Base-by-base conservation (phyloP, 2,888 invertebrate genomes). In the Phragmatobia fuliginosa region DNA sequence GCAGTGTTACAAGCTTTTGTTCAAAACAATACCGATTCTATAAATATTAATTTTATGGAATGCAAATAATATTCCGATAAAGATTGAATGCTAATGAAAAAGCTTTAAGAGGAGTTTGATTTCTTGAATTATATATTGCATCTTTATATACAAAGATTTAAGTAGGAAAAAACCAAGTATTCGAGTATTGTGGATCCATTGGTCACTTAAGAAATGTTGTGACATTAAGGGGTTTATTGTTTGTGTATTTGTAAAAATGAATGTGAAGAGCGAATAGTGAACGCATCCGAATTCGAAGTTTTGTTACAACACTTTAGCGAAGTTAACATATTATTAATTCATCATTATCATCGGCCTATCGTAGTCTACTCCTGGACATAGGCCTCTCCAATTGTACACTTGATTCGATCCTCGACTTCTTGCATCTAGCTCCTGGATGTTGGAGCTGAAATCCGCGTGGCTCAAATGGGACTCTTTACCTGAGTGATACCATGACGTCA, bases 21-120 rank as follows among this genome's bases (percentile, higher is more conserved):
- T 41, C 31, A 61, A 56, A 69, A 66, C 61, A 61, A 65, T 62
- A 66, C 61, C 14, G 61, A 21, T 61, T 69, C 52, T 64, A 56
- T 56, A 41, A 56, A 41, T 65, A 69, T 61, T n/a, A 49, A 68
- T 64, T 68, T 64, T 60, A 52, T 18, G 38, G 31, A 65, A 52
- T 65, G 38, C 36, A 60, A 69, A 69, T 69, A 61, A 61, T 38
- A 65, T 61, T 38, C 38, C 65, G n/a, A 65, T 65, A 52, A 16
- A 60, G n/a, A 65, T 65, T 38, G 52, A 65, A 69, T 36, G 38
- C n/a, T 60, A 33, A 67, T 67, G 31, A 69, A 38, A 61, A 58
- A 49, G 25, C n/a, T 49, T 14, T 18, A 67, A 58, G n/a, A 36
- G 31, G 21, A 61, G 5, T 36, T 49, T 31, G 41, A 6, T n/a